Base-by-base conservation (phyloP, 1,140 invertebrate species). In the Apis laboriosa region DNA sequence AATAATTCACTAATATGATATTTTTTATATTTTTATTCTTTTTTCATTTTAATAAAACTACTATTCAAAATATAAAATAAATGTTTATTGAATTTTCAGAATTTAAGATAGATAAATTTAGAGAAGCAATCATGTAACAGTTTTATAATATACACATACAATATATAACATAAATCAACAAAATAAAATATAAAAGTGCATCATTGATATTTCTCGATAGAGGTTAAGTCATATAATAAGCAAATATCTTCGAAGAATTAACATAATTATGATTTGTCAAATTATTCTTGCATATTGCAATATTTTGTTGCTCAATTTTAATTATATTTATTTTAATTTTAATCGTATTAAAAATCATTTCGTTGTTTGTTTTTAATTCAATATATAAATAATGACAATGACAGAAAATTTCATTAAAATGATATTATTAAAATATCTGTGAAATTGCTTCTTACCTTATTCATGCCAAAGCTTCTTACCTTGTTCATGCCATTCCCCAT, bases 401-500 rank as follows among this genome's bases (percentile, higher is more conserved):
- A 11, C 24, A 28, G 24, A 28, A 72, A 72, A 28, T 51, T 34
- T 8, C 9, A 34, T 56, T 19, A 17, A 75, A 75, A 28, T n/a
- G 5, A 17, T 9, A 34, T 21, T 61, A 43, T 43, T 43, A 43
- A 43, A 43, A 43, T 70, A 19, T 51, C 43, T 21, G 17, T 12
- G 43, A 51, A 55, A 28, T n/a, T 24, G 21, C 28, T 51, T 90
- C 92, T 95, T 94, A 96, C 96, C 96, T 96, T 97, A 91, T 97
- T 97, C 96, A 97, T 97, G 91, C 96, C 96, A 96, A 43, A 43
- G 21, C 43, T 51, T 90, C 92, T 95, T 94, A 96, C 96, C 96
- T 96, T 97, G 91, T 97, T 97, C 96, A 97, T 97, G 91, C 96
- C 96, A 96, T 97, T 97, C 91, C 96, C 96, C 96, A 97, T 97